Conservation (phyloP, 2,113 vertebrate genomes). For the Opisthocomus hoazin region DNA sequence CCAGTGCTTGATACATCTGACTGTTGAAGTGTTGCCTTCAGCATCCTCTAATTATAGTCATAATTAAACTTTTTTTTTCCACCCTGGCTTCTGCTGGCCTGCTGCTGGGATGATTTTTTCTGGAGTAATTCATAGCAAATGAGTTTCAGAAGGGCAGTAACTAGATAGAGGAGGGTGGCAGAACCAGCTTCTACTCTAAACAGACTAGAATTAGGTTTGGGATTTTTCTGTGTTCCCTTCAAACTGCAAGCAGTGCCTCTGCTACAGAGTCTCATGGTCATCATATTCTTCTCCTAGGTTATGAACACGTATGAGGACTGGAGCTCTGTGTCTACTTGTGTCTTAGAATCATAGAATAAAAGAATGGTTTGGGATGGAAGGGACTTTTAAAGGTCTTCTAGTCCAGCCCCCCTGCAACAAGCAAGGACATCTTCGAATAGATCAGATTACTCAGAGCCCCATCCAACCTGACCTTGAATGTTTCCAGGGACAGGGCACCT, state of each 20-base stretch:
- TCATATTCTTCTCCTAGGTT: background rate
- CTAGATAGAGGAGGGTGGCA: background rate
- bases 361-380: too few species aligned
- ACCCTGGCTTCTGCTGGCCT: background rate
- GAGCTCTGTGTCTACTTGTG: background rate
- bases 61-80: background rate
- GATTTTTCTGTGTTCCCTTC: background rate
- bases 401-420: too few species aligned
- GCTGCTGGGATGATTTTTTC: background rate
- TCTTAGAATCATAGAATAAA: too few species aligned
- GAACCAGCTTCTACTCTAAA: background rate
- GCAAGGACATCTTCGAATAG: too few species aligned
- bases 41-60: background rate
- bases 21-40: slow-evolving; percentile 31
- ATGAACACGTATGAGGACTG: background rate
- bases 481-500: too few species aligned
- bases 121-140: background rate
- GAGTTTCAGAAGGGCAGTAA: slow-evolving; percentile 10
- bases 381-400: too few species aligned
- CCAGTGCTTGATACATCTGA: background rate
- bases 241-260: background rate
- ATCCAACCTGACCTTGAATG: too few species aligned
- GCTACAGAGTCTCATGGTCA: background rate
- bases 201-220: background rate
- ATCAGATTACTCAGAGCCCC: too few species aligned